Conservation (phyloP, 1,140 invertebrate species). For the Brachionus sp. region DNA sequence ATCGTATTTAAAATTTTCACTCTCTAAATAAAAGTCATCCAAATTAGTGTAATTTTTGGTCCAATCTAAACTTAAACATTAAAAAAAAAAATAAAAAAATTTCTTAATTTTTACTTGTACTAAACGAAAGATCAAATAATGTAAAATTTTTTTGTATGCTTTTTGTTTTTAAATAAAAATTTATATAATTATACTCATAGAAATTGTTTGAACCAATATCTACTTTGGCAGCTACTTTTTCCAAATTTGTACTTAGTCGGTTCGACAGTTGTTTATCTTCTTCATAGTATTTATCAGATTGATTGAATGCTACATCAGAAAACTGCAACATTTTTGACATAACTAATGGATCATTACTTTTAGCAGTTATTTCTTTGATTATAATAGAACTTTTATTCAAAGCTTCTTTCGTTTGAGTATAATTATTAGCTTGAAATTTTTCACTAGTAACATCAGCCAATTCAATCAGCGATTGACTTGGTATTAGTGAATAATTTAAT, state of each 20-base stretch:
- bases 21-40: background rate
- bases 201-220: background rate
- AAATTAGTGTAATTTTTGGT: background rate
- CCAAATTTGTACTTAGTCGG: background rate
- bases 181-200: background rate
- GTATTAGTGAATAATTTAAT: background rate
- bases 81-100: background rate
- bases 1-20: background rate
- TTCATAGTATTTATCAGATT: background rate
- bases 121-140: background rate
- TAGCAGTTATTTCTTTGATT: background rate
- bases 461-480: background rate
- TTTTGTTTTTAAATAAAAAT: background rate
- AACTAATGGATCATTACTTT: background rate
- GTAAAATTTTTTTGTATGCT: background rate
- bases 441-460: background rate
- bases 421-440: background rate
- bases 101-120: background rate
- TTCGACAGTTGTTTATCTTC: background rate
- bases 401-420: background rate
- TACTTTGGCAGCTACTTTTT: background rate
- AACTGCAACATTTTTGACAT: background rate
- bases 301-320: background rate
- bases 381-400: background rate
- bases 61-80: background rate